Conservation (phyloP, 2,888 invertebrate genomes). For the Antitype chi region DNA sequence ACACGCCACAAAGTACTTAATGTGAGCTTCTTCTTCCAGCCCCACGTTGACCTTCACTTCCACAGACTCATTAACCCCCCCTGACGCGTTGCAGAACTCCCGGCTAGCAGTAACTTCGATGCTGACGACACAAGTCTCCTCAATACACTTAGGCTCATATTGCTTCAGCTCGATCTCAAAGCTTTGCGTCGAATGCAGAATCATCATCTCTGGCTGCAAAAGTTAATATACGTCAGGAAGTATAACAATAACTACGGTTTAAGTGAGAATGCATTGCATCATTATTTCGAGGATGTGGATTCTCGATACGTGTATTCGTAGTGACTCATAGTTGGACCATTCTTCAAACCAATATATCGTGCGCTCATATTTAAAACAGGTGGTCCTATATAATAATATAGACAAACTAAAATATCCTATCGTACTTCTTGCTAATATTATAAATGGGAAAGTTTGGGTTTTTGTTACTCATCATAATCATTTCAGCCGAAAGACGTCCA, state of each 20-base stretch:
- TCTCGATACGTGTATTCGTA: slow-evolving; percentile 6
- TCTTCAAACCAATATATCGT: slow-evolving; percentile 5
- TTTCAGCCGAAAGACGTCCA: no score
- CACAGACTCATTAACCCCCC: slow-evolving; percentile 69
- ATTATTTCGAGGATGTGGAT: slow-evolving; percentile 37
- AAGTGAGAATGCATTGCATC: slow-evolving; percentile 10
- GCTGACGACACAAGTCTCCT: slow-evolving; percentile 64
- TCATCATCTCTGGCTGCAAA: slow-evolving; percentile 48
- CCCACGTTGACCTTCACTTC: slow-evolving; percentile 72
- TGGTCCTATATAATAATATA: neutral
- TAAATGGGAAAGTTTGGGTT: no score
- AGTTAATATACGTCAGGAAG: slow-evolving; percentile 16
- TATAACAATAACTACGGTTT: slow-evolving; percentile 29
- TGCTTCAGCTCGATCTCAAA: slow-evolving; percentile 61
- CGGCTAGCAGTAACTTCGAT: slow-evolving; percentile 65
- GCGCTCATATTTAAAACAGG: neutral
- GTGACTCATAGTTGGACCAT: slow-evolving; percentile 28
- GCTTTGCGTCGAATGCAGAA: slow-evolving; percentile 72
- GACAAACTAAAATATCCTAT: neutral
- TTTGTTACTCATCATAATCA: no score
- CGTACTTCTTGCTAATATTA: no score
- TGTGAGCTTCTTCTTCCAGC: slow-evolving; percentile 66
- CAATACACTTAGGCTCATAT: slow-evolving; percentile 56
- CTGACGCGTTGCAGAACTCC: slow-evolving; percentile 75
- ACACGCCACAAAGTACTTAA: slow-evolving; percentile 82